Evolutionary conservation across 2,797 vertebrate genomes (phyloP).

Genomic region (Danio aesculapii): DNA sequence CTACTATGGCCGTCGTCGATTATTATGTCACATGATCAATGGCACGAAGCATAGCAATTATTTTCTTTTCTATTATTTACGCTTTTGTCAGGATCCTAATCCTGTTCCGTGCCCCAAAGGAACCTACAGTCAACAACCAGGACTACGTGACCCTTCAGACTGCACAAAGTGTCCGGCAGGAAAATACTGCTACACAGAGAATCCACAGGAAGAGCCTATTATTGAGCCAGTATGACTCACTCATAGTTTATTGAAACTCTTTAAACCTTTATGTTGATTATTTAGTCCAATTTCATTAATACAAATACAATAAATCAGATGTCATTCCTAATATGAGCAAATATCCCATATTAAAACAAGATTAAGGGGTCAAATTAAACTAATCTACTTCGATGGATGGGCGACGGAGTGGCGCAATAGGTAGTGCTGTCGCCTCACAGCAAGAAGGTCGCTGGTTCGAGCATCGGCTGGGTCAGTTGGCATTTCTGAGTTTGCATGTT

Average conservation of each 20-base stretch:
- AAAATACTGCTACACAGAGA: constrained; percentile 83
- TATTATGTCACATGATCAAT: constrained; percentile 27
- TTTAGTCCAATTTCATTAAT: background rate
- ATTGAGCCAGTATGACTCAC: constrained; percentile 79
- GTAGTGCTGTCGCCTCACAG: no score
- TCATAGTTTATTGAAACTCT: background rate
- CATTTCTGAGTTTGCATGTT: no score
- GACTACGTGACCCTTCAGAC: constrained; percentile 79
- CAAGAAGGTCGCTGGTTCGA: no score
- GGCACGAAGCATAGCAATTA: background rate
- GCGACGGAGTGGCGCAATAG: no score
- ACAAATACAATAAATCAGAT: no score
- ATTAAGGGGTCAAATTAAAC: no score
- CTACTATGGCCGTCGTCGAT: constrained; percentile 11
- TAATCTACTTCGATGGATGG: no score
- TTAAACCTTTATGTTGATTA: background rate
- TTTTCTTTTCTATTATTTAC: constrained; percentile 12
- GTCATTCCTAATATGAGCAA: no score
- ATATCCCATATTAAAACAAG: no score
- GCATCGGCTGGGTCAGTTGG: no score
- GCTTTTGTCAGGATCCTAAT: constrained; percentile 75
- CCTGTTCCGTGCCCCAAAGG: constrained; percentile 87
- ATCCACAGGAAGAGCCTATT: constrained; percentile 77
- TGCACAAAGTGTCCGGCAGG: constrained; percentile 83
- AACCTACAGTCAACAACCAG: constrained; percentile 81